These are phyloP conservation scores for Sorex maritimensis DNA, from an alignment of 2,797 vertebrate species.

Conservation along the genomic window DNA sequence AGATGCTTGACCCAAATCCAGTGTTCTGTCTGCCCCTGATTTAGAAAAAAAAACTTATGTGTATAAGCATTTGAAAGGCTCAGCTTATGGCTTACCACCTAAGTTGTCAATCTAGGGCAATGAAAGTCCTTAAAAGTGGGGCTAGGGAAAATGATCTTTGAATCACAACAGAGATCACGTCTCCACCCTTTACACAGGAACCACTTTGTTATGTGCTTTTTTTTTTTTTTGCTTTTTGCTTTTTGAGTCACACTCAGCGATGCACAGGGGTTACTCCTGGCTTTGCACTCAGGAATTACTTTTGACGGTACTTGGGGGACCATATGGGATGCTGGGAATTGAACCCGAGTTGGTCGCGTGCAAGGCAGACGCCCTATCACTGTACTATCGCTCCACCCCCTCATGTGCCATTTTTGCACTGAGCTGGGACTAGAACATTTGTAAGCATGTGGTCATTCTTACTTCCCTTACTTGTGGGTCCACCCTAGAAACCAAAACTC, in stretches of 20 bases:
- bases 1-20: background rate
- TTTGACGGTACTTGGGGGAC: no score
- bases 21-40: background rate
- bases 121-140: background rate
- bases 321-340: no score
- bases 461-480: background rate
- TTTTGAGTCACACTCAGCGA: no score
- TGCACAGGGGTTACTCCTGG: no score
- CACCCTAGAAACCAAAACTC: background rate
- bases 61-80: background rate
- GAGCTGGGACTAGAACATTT: background rate
- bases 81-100: background rate
- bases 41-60: background rate
- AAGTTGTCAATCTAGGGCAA: background rate
- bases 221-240: no score
- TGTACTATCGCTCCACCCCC: no score
- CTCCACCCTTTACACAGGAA: background rate
- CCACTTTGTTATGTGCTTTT: background rate
- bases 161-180: background rate
- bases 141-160: background rate
- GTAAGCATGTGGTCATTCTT: background rate
- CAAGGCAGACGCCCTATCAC: no score
- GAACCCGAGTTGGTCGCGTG: no score
- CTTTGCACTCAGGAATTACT: no score
- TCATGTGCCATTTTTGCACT: background rate